These are phyloP conservation scores for Stenichneumon culpator DNA, from an alignment of 2,888 invertebrate genomes.

Conservation along the genomic window DNA sequence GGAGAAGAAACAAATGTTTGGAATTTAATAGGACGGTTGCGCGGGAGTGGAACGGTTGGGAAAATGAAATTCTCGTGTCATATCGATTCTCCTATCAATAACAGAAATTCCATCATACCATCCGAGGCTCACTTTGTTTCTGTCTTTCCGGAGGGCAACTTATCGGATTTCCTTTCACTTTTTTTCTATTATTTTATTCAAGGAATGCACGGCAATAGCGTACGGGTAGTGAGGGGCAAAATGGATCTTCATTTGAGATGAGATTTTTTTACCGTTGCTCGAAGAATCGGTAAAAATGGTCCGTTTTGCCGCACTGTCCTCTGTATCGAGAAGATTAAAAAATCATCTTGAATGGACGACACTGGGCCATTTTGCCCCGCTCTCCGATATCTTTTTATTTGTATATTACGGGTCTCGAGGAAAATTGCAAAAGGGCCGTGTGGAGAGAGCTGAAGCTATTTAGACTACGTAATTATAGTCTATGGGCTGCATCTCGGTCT, in stretches of 20 bases:
- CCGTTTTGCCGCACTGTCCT: too few species aligned
- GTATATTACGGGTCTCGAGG: neutral
- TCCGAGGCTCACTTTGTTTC: neutral
- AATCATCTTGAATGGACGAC: too few species aligned
- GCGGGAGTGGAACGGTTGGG: neutral
- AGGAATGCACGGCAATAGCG: neutral
- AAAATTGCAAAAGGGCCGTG: neutral
- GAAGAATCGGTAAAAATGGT: too few species aligned
- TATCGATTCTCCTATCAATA: constrained; percentile 58
- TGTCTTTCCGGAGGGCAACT: constrained; percentile 16
- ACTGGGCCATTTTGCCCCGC: too few species aligned
- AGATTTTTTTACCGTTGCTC: too few species aligned
- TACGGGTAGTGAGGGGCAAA: neutral
- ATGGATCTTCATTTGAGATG: neutral
- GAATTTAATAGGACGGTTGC: constrained; percentile 31
- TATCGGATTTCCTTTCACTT: constrained; percentile 29
- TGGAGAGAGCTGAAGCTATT: constrained; percentile 1
- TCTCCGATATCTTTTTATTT: too few species aligned
- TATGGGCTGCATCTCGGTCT: constrained; percentile 9
- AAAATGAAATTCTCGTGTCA: constrained; percentile 27
- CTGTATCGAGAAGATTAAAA: too few species aligned
- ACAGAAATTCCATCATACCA: constrained; percentile 10
- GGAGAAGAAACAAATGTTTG: constrained; percentile 41
- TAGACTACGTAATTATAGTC: constrained; percentile 50
- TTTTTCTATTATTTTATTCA: neutral